phyloP scores from a whole-genome alignment of 2,113 vertebrate species.

The Tychaedon coryphoeus region DNA sequence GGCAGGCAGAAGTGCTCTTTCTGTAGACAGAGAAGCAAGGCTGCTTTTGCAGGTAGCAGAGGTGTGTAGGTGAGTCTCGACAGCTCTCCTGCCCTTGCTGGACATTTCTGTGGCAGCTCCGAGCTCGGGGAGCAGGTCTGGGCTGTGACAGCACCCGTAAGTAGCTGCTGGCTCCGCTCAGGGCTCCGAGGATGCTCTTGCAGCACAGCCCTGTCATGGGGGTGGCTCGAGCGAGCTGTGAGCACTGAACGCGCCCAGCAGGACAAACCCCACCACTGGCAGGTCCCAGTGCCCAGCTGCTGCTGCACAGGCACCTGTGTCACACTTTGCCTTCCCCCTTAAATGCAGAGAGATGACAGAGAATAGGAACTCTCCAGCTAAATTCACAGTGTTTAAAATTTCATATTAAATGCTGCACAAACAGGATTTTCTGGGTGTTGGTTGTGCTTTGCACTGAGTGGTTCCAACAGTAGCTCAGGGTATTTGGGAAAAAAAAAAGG shows the following conservation, averaged over 20 bases:
- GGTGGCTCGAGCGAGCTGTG: neutral
- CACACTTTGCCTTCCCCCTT: accelerated
- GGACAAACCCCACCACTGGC: accelerated
- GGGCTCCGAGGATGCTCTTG: accelerated
- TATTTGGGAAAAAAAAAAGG: neutral
- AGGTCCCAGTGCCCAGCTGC: neutral
- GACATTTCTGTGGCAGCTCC: neutral
- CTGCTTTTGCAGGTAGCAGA: neutral
- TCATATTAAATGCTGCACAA: neutral
- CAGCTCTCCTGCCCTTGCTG: neutral
- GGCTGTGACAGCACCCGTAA: accelerated
- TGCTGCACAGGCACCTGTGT: accelerated
- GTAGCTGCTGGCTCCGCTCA: neutral
- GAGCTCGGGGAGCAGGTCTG: neutral
- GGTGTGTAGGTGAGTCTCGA: neutral
- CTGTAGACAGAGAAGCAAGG: neutral
- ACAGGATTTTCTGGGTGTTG: neutral
- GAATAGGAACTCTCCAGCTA: neutral
- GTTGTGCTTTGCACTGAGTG: neutral
- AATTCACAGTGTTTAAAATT: neutral
- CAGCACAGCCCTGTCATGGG: accelerated
- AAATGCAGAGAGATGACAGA: accelerated
- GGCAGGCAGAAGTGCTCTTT: neutral
- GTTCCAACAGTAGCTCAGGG: neutral
- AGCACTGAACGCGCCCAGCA: accelerated